Conservation (phyloP, 2,888 invertebrate genomes). For the Orthosia incerta region DNA sequence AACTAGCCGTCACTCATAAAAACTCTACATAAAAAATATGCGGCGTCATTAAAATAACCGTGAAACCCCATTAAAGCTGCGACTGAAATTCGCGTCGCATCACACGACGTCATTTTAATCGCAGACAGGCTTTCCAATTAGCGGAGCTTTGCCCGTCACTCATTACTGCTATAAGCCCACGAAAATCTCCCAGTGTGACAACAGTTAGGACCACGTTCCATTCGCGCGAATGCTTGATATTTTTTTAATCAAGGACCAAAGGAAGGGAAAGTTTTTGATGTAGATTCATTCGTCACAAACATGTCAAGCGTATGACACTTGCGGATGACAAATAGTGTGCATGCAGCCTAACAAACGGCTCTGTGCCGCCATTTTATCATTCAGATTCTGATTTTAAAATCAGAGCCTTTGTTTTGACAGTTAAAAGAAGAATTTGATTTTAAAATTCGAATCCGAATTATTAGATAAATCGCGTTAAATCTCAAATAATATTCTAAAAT, state of each 20-base stretch:
- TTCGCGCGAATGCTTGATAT: constrained; percentile 55
- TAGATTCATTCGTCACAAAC: constrained; percentile 63
- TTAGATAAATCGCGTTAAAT: neutral
- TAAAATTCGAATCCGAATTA: constrained; percentile 17
- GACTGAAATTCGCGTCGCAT: constrained; percentile 62
- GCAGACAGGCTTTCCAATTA: constrained; percentile 71
- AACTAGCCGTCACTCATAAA: constrained; percentile 53
- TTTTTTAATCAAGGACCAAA: constrained; percentile 67
- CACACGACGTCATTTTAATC: constrained; percentile 67
- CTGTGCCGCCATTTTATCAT: constrained; percentile 39
- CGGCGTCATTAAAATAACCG: constrained; percentile 65
- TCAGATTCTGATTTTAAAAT: constrained; percentile 44
- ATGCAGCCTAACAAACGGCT: constrained; percentile 48
- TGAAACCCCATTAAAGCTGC: constrained; percentile 55
- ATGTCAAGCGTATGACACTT: constrained; percentile 53
- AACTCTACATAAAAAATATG: constrained; percentile 55
- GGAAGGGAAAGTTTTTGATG: constrained; percentile 61
- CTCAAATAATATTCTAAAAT: constrained; percentile 21
- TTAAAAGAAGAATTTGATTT: neutral
- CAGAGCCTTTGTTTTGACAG: constrained; percentile 11
- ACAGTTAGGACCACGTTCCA: constrained; percentile 61
- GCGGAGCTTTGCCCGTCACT: constrained; percentile 66
- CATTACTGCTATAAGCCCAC: constrained; percentile 68
- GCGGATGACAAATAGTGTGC: constrained; percentile 51
- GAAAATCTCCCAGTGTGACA: constrained; percentile 62